Base-by-base conservation (phyloP, 92 coral and sea anemone genomes). In the Diadumene lineata region DNA sequence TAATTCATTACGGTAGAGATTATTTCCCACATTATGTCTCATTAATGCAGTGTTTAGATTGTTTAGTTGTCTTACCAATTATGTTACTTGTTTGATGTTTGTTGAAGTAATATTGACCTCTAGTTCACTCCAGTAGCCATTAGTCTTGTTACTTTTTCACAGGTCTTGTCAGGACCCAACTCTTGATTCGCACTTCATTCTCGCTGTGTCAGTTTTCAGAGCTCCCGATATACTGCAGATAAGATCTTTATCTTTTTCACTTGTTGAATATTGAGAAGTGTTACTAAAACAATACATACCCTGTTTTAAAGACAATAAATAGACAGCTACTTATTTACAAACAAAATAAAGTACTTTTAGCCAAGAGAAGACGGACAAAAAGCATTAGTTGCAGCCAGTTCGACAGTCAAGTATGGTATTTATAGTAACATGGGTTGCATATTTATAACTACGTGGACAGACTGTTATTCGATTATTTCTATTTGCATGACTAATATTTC, bases 161-260 rank as follows among this genome's bases (percentile, higher is more conserved):
- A 27, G 31, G 32, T 60, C 65, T 30, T 26, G 65, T 60, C 26
- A 32, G 26, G 26, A 60, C 65, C 4, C 30, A 60, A 60, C 65
- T 60, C 65, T 3, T 32, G 7, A 60, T 27, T 60, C 24, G 19
- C 58, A 53, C 24, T 2, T 53, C n/a, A n/a, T n/a, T n/a, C 21
- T 53, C 58, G 19, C 3, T 7, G 65, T 60, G 65, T 60, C 65
- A 60, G 8, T 60, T 60, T 22, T 60, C 23, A 30, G 2, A 26
- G 22, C 23, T 60, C 65, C 26, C 31, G 65, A 60, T 60, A 60
- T 7, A 13, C n/a, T 30, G 26, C 27, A 10, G 75, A 70, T 70
- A 70, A 70, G 75, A 70, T 70, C 75, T 70, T 70, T 50, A 70
- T 70, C 75, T 58, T 51, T 23, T 38, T 18, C 15, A 28, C n/a